Evolutionary conservation across 2,888 invertebrate species (phyloP).

Genomic region (Papilio demoleus): DNA sequence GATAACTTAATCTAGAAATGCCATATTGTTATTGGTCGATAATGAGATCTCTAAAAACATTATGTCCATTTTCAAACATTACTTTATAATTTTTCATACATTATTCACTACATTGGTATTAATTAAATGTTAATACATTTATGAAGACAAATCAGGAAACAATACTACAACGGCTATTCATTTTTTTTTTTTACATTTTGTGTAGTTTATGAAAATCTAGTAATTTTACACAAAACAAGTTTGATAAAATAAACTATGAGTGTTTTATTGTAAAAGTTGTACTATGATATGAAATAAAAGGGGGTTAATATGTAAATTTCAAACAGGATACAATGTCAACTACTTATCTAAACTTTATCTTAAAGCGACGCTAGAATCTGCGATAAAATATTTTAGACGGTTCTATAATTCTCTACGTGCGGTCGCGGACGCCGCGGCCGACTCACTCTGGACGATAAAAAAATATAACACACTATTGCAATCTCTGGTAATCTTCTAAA

Average conservation of each 20-base stretch:
- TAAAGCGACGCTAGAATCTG: slow-evolving; percentile 45
- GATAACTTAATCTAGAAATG: slow-evolving; percentile 80
- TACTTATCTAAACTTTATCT: slow-evolving; percentile 50
- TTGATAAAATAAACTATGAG: slow-evolving; percentile 57
- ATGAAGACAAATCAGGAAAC: slow-evolving; percentile 67
- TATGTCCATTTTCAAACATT: slow-evolving; percentile 73
- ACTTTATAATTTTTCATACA: slow-evolving; percentile 69
- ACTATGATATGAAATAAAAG: slow-evolving; percentile 49
- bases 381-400: slow-evolving; percentile 59
- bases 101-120: slow-evolving; percentile 70
- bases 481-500: slow-evolving; percentile 73
- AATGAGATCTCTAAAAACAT: slow-evolving; percentile 82
- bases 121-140: slow-evolving; percentile 63
- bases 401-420: slow-evolving; percentile 58
- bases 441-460: slow-evolving; percentile 72
- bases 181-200: slow-evolving; percentile 65
- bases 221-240: slow-evolving; percentile 60
- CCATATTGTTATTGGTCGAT: slow-evolving; percentile 83
- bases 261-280: slow-evolving; percentile 47
- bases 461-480: slow-evolving; percentile 80
- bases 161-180: slow-evolving; percentile 71
- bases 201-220: slow-evolving; percentile 58
- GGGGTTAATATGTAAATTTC: slow-evolving; percentile 48
- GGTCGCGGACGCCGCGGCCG: slow-evolving; percentile 54
- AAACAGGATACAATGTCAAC: slow-evolving; percentile 42